Conservation (phyloP, 2,797 vertebrate genomes). For the Pogonophryne albipinna region DNA sequence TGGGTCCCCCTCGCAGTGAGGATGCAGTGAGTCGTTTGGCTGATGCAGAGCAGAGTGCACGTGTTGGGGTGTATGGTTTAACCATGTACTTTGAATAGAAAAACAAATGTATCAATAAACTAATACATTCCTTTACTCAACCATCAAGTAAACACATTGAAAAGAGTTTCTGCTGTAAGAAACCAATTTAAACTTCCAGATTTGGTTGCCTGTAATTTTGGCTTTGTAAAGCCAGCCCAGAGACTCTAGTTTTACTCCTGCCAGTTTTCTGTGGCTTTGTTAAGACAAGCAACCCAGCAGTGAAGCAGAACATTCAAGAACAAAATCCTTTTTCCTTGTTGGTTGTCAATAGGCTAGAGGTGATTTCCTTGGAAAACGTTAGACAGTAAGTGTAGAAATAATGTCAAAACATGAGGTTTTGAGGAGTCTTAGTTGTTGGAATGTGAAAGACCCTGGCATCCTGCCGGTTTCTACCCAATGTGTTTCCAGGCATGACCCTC, state of each 20-base stretch:
- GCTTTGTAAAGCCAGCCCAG: constrained; percentile 17
- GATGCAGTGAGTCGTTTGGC: too few species aligned
- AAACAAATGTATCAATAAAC: constrained; percentile 3
- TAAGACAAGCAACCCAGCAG: constrained; percentile 8
- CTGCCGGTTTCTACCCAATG: constrained; percentile 34
- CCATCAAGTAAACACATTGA: neutral
- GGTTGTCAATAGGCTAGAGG: constrained; percentile 1
- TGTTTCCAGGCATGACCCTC: constrained; percentile 52
- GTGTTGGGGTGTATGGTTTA: too few species aligned
- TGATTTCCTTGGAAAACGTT: constrained; percentile 14
- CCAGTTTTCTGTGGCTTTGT: constrained; percentile 57
- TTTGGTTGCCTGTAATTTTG: constrained; percentile 42
- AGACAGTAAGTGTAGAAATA: constrained; percentile 10
- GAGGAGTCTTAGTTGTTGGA: constrained; percentile 3
- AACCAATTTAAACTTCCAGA: constrained; percentile 22
- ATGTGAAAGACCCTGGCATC: constrained; percentile 32
- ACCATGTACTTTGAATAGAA: neutral
- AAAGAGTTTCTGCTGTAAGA: constrained; percentile 10
- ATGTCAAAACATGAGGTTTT: constrained; percentile 15
- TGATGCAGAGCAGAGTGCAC: too few species aligned
- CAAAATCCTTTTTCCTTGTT: neutral
- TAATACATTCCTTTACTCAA: constrained; percentile 9
- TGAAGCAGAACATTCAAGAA: constrained; percentile 13
- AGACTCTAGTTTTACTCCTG: constrained; percentile 45
- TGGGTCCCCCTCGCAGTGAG: too few species aligned